These are phyloP conservation scores for Labeo calbasu DNA, from an alignment of 2,797 vertebrate genomes.

Conservation along the genomic window DNA sequence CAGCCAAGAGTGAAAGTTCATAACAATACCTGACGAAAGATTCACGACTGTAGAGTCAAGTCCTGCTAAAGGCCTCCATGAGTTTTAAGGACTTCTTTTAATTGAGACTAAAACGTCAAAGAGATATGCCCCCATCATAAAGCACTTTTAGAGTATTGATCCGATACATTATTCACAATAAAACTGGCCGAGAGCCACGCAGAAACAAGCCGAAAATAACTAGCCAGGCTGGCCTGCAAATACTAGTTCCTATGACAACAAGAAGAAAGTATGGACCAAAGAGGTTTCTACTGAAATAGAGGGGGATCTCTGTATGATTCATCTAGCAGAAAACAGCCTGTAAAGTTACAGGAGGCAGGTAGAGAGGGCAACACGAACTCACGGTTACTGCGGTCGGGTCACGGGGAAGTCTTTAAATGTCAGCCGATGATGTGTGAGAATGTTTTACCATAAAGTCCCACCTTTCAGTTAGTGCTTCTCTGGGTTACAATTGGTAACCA, in stretches of 20 bases:
- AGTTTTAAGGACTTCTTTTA: background rate
- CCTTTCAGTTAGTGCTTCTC: conserved; percentile 3
- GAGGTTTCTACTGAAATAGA: conserved; percentile 9
- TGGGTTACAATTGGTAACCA: conserved; percentile 32
- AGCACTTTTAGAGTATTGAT: conserved; percentile 8
- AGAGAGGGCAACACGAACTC: background rate
- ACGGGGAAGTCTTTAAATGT: conserved; percentile 39
- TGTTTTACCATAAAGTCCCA: conserved; percentile 15
- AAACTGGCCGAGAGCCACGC: background rate
- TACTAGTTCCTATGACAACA: conserved; percentile 52
- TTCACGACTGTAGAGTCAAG: background rate
- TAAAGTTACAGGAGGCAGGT: conserved; percentile 20
- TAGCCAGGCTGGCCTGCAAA: conserved; percentile 35
- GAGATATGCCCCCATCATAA: background rate
- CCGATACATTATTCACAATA: background rate
- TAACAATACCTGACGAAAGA: conserved; percentile 7
- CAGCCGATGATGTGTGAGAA: conserved; percentile 18
- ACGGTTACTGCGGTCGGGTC: conserved; percentile 16
- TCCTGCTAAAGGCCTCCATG: background rate
- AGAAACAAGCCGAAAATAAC: conserved; percentile 28
- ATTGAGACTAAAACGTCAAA: background rate
- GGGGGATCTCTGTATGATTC: conserved; percentile 7
- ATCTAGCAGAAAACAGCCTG: background rate
- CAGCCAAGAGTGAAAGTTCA: conserved; percentile 28
- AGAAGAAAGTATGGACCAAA: conserved; percentile 2